Evolutionary conservation across 2,797 vertebrate genomes (phyloP).

Genomic region (Siniperca scherzeri): DNA sequence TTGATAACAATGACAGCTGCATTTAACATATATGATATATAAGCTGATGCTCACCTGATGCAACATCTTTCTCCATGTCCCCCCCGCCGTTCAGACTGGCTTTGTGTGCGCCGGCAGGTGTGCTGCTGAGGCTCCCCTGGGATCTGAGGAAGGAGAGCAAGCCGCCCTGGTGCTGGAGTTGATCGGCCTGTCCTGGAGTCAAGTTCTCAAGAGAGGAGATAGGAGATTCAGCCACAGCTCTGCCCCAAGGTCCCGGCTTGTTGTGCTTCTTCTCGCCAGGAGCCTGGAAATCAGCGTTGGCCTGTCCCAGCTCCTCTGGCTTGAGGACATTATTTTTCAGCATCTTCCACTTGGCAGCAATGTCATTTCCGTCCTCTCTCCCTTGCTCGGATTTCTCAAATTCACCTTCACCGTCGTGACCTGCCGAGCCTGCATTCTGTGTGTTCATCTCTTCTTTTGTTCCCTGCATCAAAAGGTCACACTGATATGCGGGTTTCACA

Average conservation of each 20-base stretch:
- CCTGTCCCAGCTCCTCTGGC: conserved; percentile 78
- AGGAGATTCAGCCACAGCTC: conserved; percentile 57
- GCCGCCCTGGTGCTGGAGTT: conserved; percentile 90
- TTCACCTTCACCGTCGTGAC: conserved; percentile 58
- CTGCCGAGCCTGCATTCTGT: conserved; percentile 49
- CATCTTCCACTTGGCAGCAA: conserved; percentile 72
- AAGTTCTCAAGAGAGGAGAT: conserved; percentile 86
- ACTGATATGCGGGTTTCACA: conserved; percentile 69
- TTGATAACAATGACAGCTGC: conserved; percentile 36
- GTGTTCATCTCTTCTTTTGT: conserved; percentile 82
- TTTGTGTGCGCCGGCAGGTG: conserved; percentile 88
- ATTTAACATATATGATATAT: conserved; percentile 36
- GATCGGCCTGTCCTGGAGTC: conserved; percentile 87
- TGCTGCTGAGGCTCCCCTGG: conserved; percentile 86
- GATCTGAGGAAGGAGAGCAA: conserved; percentile 94
- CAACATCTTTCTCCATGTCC: conserved; percentile 90
- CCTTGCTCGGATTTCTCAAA: conserved; percentile 58
- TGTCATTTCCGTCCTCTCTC: conserved; percentile 83
- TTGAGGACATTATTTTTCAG: conserved; percentile 56
- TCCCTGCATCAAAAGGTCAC: conserved; percentile 88
- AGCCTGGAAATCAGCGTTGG: conserved; percentile 81
- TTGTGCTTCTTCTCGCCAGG: conserved; percentile 75
- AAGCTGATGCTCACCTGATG: conserved; percentile 89
- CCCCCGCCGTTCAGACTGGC: conserved; percentile 86
- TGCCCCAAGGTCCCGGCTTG: conserved; percentile 68